Conservation (phyloP, 2,888 invertebrate genomes). For the Crioceris asparagi region DNA sequence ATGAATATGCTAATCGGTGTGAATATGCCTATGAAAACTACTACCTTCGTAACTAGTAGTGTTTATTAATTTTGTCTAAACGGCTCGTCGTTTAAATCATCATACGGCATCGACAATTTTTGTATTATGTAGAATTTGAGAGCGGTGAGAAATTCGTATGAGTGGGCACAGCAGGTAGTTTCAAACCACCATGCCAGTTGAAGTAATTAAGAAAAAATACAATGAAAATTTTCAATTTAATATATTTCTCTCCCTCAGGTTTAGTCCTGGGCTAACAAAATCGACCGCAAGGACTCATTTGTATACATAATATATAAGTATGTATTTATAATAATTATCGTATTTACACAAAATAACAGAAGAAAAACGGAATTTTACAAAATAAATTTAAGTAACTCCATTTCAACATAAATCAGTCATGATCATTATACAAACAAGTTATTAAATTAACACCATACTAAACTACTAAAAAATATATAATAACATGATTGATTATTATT, state of each 20-base stretch:
- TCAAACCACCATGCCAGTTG: too few relatives aligned
- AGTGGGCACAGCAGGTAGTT: too few relatives aligned
- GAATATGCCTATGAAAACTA: too few relatives aligned
- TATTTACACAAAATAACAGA: constrained; percentile 29
- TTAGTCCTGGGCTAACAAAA: constrained; percentile 40
- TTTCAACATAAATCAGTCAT: constrained; percentile 27
- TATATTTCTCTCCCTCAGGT: constrained; percentile 39
- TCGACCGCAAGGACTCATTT: constrained; percentile 36
- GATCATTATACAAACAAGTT: constrained; percentile 15
- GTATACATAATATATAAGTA: constrained; percentile 16
- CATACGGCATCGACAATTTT: too few relatives aligned
- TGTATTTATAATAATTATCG: constrained; percentile 21
- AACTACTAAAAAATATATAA: constrained; percentile 18
- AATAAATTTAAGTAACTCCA: constrained; percentile 23
- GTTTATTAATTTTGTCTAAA: too few relatives aligned
- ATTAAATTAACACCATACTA: constrained; percentile 10
- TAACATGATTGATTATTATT: too few relatives aligned
- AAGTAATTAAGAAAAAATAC: background rate
- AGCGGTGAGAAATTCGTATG: too few relatives aligned
- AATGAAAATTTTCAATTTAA: constrained; percentile 18
- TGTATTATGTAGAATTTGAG: too few relatives aligned
- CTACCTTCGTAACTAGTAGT: too few relatives aligned
- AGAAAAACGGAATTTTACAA: constrained; percentile 26
- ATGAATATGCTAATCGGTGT: too few relatives aligned
- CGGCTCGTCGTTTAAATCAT: too few relatives aligned